Conservation (phyloP, 35 echinoderm and acorn worm genomes). For the Apostichopus californicus region DNA sequence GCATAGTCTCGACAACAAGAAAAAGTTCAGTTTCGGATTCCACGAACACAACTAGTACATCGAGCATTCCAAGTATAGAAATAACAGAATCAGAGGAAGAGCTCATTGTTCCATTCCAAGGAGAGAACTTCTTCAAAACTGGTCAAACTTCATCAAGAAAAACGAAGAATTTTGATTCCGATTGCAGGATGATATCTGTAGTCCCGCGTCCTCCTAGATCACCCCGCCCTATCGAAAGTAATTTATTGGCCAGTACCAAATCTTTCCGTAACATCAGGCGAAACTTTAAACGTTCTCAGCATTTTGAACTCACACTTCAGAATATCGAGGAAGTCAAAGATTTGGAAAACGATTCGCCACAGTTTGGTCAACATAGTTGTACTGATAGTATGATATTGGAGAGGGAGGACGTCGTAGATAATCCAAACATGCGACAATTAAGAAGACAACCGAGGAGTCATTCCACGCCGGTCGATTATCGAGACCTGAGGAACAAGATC, state of each 20-base stretch:
- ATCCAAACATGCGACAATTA: background rate
- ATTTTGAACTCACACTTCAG: conserved; percentile 55
- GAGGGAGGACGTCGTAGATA: background rate
- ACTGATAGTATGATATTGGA: background rate
- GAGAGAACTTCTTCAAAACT: background rate
- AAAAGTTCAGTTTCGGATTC: background rate
- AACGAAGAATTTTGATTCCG: background rate
- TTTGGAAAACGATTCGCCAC: background rate
- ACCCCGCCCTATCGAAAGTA: background rate
- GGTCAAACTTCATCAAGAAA: background rate
- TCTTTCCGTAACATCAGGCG: background rate
- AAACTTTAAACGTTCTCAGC: conserved; percentile 34
- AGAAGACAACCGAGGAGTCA: conserved; percentile 10
- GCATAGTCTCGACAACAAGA: background rate
- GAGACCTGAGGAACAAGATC: conserved; percentile 52
- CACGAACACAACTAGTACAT: conserved; percentile 6
- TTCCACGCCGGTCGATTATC: conserved; percentile 51
- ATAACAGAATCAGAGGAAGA: conserved; percentile 23
- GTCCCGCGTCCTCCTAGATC: conserved; percentile 27
- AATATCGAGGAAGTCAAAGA: conserved; percentile 55
- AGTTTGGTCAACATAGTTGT: background rate
- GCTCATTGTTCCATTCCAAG: conserved; percentile 1
- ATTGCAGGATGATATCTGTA: background rate
- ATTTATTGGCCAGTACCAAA: background rate
- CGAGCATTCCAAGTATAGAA: conserved; percentile 26